Evolutionary conservation across 2,113 vertebrate species (phyloP).

Genomic region (Stictonetta naevosa): DNA sequence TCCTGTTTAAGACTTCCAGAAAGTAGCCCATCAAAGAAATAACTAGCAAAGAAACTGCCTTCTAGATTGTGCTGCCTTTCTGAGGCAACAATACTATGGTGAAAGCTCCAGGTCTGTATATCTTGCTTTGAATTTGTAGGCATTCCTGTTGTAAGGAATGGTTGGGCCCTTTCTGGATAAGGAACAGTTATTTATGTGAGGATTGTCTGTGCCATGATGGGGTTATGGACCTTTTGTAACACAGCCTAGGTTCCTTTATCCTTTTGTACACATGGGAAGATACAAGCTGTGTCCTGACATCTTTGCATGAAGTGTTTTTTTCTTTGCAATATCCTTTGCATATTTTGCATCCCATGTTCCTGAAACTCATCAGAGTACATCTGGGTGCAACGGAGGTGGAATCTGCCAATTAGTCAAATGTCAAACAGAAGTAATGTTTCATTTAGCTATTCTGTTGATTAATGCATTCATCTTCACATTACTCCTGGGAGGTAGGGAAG

Average conservation of each 20-base stretch:
- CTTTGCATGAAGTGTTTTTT: not conserved
- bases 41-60: not conserved
- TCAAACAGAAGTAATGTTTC: not conserved
- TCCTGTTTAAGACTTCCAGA: not conserved
- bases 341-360: not conserved
- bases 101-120: not conserved
- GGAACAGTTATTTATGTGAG: not conserved
- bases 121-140: not conserved
- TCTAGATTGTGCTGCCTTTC: not conserved
- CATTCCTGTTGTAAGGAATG: not conserved
- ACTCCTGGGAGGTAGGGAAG: not conserved
- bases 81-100: accelerated
- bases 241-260: not conserved
- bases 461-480: not conserved
- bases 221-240: not conserved
- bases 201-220: accelerated
- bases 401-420: not conserved
- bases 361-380: not conserved
- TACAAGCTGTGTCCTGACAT: accelerated
- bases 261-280: not conserved
- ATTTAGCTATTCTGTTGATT: not conserved
- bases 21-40: not conserved
- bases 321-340: not conserved
- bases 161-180: not conserved
- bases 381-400: not conserved